Evolutionary conservation across 2,797 vertebrate species (phyloP).

Genomic region (Poeciliopsis paucimaculata): DNA sequence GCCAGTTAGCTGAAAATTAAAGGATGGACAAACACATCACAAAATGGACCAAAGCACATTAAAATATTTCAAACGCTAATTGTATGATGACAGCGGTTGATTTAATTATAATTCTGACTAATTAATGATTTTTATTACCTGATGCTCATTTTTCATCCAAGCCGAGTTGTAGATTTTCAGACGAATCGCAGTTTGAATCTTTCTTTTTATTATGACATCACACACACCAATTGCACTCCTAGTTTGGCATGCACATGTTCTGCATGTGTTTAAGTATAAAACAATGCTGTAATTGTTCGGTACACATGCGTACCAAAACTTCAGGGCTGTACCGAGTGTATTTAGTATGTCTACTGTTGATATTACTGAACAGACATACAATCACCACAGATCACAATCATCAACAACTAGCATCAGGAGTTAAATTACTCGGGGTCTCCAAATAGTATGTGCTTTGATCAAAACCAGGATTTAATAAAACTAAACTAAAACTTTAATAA

Average conservation of each 20-base stretch:
- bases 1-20: constrained; percentile 81
- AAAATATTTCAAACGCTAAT: constrained; percentile 66
- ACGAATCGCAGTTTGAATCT: background rate
- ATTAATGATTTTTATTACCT: constrained; percentile 36
- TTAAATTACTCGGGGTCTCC: background rate
- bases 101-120: constrained; percentile 46
- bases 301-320: background rate
- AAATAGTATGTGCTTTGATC: background rate
- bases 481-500: too few relatives aligned
- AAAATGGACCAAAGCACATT: constrained; percentile 75
- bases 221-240: background rate
- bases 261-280: background rate
- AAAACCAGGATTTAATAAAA: background rate
- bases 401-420: background rate
- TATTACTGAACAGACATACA: background rate
- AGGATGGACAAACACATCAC: constrained; percentile 75
- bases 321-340: background rate
- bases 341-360: background rate
- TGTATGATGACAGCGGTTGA: constrained; percentile 47
- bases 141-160: constrained; percentile 29
- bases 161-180: background rate
- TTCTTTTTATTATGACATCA: background rate
- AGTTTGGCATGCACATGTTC: background rate
- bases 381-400: background rate
- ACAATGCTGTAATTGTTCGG: background rate